Evolutionary conservation across 2,888 invertebrate species (phyloP), one percentile per base, ranked within the genome.

Genomic region (Synanthedon formicaeformis): DNA sequence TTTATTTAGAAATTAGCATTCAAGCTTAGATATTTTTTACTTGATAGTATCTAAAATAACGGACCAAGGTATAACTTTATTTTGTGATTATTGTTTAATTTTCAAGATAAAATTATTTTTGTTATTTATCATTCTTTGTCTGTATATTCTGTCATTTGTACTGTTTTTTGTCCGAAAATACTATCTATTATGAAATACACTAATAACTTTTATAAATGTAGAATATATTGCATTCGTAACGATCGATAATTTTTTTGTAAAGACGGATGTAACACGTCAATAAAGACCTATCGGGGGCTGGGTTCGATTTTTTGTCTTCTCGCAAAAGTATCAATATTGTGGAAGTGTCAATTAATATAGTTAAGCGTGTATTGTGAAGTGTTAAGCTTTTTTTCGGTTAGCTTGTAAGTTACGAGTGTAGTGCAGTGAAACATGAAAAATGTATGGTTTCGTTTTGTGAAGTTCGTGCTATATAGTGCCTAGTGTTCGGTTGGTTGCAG

Each of bases 61-160:
- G 92, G 91, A 93, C 93, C 92, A 92, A 92, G 92, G 93, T 93
- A 90, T 79, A 87, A 69, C 64, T 67, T 73, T 88, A 89, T 89
- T 89, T 89, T 73, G 64, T 64, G 71, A 69, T 76, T 79, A 72
- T 71, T 74, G 67, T 72, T 72, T 66, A 65, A 56, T 60, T 16
- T 18, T 59, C 58, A 71, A 64, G 63, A 61, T 67, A 69, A 66
- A 77, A 66, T 78, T 78, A 73, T 77, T 76, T 85, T 83, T 70
- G 69, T 75, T 86, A 82, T 86, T 83, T 85, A 85, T 82, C 73
- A 81, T 83, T 80, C 73, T 68, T 69, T 58, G 66, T 66, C 64
- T 68, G 69, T 69, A 63, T 73, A 68, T 74, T 74, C 10, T 23
- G 70, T 72, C 50, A 34, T 71, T 13, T 70, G 70, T 81, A 78